Conservation (phyloP, 2,888 invertebrate genomes). For the Macrosoma leucophasiata region DNA sequence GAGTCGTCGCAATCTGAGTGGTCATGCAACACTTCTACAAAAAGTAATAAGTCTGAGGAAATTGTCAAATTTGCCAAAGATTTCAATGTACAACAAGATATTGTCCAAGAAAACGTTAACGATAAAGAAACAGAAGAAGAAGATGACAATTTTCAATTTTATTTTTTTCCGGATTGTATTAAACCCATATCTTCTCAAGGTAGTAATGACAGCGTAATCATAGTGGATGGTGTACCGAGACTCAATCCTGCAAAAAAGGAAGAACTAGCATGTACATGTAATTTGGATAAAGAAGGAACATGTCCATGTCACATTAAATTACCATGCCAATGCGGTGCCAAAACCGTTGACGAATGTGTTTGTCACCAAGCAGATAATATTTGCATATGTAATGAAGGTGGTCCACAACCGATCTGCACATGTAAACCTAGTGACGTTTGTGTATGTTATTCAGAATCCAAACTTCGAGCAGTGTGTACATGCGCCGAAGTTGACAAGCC, state of each 20-base stretch:
- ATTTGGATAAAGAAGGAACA: slow-evolving; percentile 37
- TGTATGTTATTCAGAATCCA: slow-evolving; percentile 45
- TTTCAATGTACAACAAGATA: too few relatives aligned
- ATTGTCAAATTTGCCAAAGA: too few relatives aligned
- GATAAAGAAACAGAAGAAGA: slow-evolving; percentile 42
- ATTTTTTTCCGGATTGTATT: slow-evolving; percentile 61
- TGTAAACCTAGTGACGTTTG: slow-evolving; percentile 47
- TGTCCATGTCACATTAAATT: slow-evolving; percentile 48
- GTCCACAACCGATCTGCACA: slow-evolving; percentile 40
- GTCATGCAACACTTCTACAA: slow-evolving; percentile 46
- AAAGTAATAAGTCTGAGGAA: slow-evolving; percentile 35
- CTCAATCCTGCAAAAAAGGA: slow-evolving; percentile 38
- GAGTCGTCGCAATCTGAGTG: slow-evolving; percentile 59
- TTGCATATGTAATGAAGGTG: slow-evolving; percentile 46
- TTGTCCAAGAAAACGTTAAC: slow-evolving; percentile 29
- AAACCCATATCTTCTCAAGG: slow-evolving; percentile 36
- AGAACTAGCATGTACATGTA: slow-evolving; percentile 42
- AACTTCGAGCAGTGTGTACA: slow-evolving; percentile 40
- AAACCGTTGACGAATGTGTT: slow-evolving; percentile 41
- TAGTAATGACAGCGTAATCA: slow-evolving; percentile 48
- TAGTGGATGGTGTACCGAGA: slow-evolving; percentile 54
- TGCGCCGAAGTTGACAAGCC: slow-evolving; percentile 52
- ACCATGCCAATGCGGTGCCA: slow-evolving; percentile 56
- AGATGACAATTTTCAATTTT: slow-evolving; percentile 57
- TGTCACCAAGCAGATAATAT: slow-evolving; percentile 43